Evolutionary conservation across 2,113 vertebrate species (phyloP).

Genomic region (Amphiprion ocellaris): DNA sequence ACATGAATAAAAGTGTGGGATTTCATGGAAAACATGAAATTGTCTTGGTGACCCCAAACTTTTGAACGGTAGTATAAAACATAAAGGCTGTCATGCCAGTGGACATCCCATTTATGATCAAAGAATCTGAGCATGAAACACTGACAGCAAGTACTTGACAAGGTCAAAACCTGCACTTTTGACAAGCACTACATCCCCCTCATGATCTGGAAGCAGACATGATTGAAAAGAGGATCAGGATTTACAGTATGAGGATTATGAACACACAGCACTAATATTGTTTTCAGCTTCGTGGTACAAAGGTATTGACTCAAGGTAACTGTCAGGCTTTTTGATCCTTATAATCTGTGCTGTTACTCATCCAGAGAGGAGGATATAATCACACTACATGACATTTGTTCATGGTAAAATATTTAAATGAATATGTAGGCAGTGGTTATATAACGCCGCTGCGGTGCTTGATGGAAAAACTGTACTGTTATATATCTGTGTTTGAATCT

Average conservation of each 20-base stretch:
- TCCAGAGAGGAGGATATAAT: neutral
- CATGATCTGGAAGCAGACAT: constrained; percentile 23
- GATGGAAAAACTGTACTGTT: neutral
- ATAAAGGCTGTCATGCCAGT: neutral
- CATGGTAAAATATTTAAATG: neutral
- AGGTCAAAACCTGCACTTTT: constrained; percentile 17
- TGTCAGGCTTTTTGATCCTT: neutral
- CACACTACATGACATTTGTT: neutral
- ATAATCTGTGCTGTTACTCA: neutral
- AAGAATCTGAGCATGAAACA: constrained; percentile 2
- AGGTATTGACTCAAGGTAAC: neutral
- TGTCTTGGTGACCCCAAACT: too few relatives aligned
- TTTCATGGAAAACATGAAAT: too few relatives aligned
- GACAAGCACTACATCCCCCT: neutral
- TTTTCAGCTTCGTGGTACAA: neutral
- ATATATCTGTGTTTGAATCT: neutral
- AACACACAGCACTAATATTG: neutral
- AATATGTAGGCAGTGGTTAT: neutral
- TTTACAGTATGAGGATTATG: constrained; percentile 23
- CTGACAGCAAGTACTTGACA: neutral
- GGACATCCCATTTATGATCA: constrained; percentile 1
- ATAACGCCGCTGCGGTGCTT: neutral
- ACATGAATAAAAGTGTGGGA: too few relatives aligned
- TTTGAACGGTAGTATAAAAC: neutral
- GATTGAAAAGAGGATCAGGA: constrained; percentile 8